Evolutionary conservation across 2,888 invertebrate genomes (phyloP).

Genomic region (Lasius platythorax): DNA sequence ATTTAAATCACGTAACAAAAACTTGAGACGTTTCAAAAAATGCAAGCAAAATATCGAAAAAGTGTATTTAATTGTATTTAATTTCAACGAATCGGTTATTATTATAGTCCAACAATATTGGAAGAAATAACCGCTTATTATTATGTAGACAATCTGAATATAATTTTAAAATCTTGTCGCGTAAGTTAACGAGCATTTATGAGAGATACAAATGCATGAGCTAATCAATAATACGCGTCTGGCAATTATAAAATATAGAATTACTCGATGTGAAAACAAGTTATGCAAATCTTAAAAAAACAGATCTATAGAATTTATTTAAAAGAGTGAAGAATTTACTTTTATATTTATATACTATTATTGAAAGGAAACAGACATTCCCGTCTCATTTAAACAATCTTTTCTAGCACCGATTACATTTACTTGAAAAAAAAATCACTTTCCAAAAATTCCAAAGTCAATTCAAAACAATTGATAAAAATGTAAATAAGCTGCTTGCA

Average conservation of each 20-base stretch:
- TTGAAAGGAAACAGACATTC: background rate
- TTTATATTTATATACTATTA: background rate
- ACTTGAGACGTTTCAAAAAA: background rate
- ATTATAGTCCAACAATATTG: background rate
- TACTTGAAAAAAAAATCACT: background rate
- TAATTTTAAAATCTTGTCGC: background rate
- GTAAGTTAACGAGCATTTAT: background rate
- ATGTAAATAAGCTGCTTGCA: background rate
- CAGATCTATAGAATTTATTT: background rate
- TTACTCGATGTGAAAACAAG: background rate
- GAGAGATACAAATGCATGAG: slow-evolving; percentile 1
- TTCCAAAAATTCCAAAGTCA: background rate
- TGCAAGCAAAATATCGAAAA: background rate
- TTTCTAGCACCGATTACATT: background rate
- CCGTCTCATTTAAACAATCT: background rate
- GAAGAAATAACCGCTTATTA: background rate
- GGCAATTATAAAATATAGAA: background rate
- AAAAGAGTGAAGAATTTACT: background rate
- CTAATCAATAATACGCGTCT: background rate
- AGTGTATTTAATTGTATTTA: background rate
- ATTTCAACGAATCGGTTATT: background rate
- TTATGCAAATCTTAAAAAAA: background rate
- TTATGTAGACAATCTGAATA: background rate
- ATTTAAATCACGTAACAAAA: background rate
- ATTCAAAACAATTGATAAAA: background rate